phyloP scores from a whole-genome alignment of 2,888 invertebrate species.

The Lottia gigantea region DNA sequence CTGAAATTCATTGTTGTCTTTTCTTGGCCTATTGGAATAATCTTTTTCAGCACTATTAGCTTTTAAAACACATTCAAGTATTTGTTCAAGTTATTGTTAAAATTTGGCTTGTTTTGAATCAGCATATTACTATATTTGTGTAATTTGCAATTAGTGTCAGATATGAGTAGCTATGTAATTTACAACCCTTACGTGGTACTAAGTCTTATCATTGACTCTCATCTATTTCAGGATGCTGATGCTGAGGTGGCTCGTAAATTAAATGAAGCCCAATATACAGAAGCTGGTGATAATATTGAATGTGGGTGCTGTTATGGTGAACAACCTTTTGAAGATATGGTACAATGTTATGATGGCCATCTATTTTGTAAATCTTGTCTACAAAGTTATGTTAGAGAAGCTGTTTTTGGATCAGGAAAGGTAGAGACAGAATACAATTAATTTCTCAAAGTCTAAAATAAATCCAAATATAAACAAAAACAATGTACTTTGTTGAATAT shows the following conservation, averaged over 20 bases:
- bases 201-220: too few species aligned
- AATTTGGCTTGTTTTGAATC: too few species aligned
- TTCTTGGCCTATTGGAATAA: too few species aligned
- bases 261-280: constrained; percentile 50
- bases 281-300: constrained; percentile 54
- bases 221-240: constrained; percentile 41
- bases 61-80: background rate
- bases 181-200: background rate
- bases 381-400: constrained; percentile 51
- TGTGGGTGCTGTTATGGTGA: constrained; percentile 62
- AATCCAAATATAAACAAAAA: too few species aligned
- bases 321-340: constrained; percentile 55
- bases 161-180: background rate
- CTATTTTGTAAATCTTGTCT: constrained; percentile 62
- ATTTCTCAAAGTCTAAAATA: too few species aligned
- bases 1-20: too few species aligned
- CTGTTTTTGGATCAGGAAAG: constrained; percentile 60
- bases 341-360: constrained; percentile 62
- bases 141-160: background rate
- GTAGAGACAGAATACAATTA: constrained; percentile 25
- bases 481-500: too few species aligned
- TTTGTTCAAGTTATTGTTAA: background rate
- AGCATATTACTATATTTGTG: too few species aligned
- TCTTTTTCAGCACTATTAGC: background rate
- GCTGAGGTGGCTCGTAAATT: constrained; percentile 39